Percentiles rank a stretch among this genome's conserved stretches.
These are phyloP conservation scores for Sebastes oblongus DNA, from an alignment of 2,797 vertebrate genomes.

Conservation along the genomic window DNA sequence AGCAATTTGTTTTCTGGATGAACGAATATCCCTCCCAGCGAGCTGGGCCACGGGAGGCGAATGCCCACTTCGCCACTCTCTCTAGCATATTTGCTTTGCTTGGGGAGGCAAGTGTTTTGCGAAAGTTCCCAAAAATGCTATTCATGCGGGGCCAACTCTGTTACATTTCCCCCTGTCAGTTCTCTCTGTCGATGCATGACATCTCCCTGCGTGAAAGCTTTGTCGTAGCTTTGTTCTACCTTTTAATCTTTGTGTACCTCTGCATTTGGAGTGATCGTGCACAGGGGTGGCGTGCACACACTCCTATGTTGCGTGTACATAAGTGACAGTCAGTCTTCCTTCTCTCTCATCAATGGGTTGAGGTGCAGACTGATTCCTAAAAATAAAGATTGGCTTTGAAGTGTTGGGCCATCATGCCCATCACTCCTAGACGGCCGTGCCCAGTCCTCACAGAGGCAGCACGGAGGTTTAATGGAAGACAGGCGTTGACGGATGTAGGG, in stretches of 20 bases:
- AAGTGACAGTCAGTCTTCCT: background rate
- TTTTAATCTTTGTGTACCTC: background rate
- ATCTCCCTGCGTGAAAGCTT: background rate
- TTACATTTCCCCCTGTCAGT: background rate
- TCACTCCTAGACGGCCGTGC: constrained; percentile 16
- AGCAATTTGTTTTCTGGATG: constrained; percentile 69
- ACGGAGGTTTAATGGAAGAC: constrained; percentile 20
- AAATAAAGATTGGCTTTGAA: constrained; percentile 54
- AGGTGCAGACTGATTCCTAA: constrained; percentile 32
- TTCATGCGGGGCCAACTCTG: background rate
- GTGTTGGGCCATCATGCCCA: constrained; percentile 10
- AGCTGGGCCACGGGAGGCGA: constrained; percentile 40
- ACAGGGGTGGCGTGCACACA: background rate
- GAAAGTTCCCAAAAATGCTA: background rate
- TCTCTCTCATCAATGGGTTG: background rate
- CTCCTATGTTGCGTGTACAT: background rate
- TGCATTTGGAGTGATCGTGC: constrained; percentile 13
- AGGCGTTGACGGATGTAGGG: background rate
- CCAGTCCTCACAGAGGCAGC: constrained; percentile 1
- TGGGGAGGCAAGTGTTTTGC: background rate
- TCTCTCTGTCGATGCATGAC: background rate
- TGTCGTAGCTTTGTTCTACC: background rate
- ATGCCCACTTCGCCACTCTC: constrained; percentile 24
- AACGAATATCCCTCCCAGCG: constrained; percentile 43
- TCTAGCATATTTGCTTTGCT: background rate